These are phyloP conservation scores for Dendrocincla fuliginosa DNA, from an alignment of 2,797 vertebrate species.

Conservation along the genomic window DNA sequence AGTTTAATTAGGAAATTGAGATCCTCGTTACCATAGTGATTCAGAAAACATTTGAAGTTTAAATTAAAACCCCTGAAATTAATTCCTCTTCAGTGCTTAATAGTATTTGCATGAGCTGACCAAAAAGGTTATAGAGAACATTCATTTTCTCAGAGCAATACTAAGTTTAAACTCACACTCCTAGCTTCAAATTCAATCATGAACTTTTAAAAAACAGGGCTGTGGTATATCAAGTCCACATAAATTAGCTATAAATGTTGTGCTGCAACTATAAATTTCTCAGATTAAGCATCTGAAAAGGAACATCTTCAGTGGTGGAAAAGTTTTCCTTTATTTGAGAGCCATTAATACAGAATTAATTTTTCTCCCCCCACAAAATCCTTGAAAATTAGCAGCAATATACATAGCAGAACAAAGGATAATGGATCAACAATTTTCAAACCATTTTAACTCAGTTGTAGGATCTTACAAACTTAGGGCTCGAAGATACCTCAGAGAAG, in stretches of 20 bases:
- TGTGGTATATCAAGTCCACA: not conserved
- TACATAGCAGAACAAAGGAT: not conserved
- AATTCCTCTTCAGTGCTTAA: not conserved
- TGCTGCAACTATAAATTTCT: not conserved
- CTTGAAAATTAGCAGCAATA: not conserved
- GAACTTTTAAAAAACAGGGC: fast-evolving
- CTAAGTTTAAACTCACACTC: not conserved
- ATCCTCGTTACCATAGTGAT: not conserved
- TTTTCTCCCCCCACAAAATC: not conserved
- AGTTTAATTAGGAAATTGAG: not conserved
- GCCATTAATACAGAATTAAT: not conserved
- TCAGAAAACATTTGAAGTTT: not conserved
- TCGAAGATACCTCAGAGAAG: not conserved
- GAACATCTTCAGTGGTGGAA: not conserved
- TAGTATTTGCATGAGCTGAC: not conserved
- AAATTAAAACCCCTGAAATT: not conserved
- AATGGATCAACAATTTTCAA: not conserved
- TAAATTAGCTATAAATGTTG: not conserved
- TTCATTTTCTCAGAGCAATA: not conserved
- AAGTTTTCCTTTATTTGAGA: not conserved
- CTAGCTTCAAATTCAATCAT: not conserved
- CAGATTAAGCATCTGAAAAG: not conserved
- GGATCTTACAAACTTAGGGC: not conserved
- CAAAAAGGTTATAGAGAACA: not conserved
- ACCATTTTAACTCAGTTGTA: not conserved